Percentiles rank a stretch among this genome's conserved stretches.
These are phyloP conservation scores for Terebella lapidaria DNA, from an alignment of 2,888 invertebrate genomes.

Conservation along the genomic window DNA sequence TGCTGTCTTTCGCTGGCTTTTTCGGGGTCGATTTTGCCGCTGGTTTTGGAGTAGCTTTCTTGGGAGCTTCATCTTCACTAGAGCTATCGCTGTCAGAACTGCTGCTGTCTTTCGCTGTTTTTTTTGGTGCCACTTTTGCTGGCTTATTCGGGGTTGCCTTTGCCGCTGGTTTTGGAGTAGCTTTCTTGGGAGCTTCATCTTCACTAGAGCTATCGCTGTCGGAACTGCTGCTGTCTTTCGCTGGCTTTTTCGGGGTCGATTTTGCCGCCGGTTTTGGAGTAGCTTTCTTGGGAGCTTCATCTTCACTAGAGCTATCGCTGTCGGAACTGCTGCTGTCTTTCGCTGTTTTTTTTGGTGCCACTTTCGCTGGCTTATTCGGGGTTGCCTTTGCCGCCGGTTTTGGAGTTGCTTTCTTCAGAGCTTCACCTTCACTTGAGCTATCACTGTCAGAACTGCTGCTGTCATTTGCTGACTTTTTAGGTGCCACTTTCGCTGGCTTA, in stretches of 20 bases:
- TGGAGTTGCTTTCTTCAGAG: not conserved
- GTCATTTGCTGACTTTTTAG: too few species aligned
- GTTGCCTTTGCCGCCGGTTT: not conserved
- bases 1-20: not conserved
- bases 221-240: not conserved
- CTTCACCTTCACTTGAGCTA: not conserved
- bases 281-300: too few species aligned
- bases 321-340: too few species aligned
- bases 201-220: not conserved
- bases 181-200: slow-evolving; percentile 2
- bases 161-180: not conserved
- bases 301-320: too few species aligned
- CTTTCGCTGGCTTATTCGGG: not conserved
- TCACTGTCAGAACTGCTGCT: not conserved
- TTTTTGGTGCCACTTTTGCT: too few species aligned
- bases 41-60: not conserved
- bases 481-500: not conserved
- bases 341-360: too few species aligned
- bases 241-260: not conserved
- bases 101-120: not conserved
- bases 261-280: not conserved
- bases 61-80: not conserved
- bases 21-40: not conserved
- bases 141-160: not conserved
- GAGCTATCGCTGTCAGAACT: not conserved